Evolutionary conservation across 2,888 invertebrate species (phyloP).

Genomic region (Crossocerus cetratus): DNA sequence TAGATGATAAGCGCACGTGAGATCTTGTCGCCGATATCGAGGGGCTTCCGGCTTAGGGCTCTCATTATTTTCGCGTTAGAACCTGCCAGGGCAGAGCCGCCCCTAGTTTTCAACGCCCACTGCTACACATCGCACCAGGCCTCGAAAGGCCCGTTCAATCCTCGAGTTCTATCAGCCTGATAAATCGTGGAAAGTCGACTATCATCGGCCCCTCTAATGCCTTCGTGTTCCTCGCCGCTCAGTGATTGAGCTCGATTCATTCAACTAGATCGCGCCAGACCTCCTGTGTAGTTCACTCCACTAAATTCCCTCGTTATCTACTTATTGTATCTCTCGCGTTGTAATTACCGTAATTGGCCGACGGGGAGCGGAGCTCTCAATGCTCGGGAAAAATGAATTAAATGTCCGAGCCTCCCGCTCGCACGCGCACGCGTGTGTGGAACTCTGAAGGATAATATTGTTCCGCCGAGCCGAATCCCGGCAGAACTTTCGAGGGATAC

Average conservation of each 20-base stretch:
- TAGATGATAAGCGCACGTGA: conserved; percentile 52
- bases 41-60: conserved; percentile 55
- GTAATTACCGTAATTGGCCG: neutral
- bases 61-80: conserved; percentile 65
- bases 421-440: too few relatives aligned
- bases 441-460: too few relatives aligned
- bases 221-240: conserved; percentile 21
- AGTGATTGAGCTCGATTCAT: conserved; percentile 31
- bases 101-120: conserved; percentile 38
- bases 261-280: neutral
- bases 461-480: too few relatives aligned
- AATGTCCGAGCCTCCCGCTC: neutral
- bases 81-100: conserved; percentile 31
- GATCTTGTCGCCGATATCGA: conserved; percentile 55
- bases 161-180: conserved; percentile 39
- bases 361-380: neutral
- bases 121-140: conserved; percentile 20
- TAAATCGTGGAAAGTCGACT: conserved; percentile 26
- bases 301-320: neutral
- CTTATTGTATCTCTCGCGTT: neutral
- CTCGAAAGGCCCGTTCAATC: conserved; percentile 42
- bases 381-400: neutral
- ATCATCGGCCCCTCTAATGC: conserved; percentile 17
- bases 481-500: too few relatives aligned
- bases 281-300: neutral